Evolutionary conservation across 2,888 invertebrate species (phyloP), one percentile per base, ranked within the genome.

Genomic region (Ectemnius cavifrons): DNA sequence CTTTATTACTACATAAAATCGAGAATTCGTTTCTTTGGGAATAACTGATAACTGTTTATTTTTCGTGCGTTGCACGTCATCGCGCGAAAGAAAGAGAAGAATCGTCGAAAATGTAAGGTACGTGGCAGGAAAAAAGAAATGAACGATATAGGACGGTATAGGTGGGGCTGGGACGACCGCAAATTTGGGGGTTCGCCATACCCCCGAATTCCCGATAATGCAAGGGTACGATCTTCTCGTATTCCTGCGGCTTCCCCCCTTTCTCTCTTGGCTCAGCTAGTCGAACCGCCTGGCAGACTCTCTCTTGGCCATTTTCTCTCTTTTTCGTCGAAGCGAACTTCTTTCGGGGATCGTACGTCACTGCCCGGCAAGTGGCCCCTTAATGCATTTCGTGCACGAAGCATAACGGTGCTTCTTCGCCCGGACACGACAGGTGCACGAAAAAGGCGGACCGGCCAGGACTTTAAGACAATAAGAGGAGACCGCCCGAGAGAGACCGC

Each of bases 371-470:
- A 57, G 27, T 52, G 14, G 67, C 70, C 77, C 82, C 68, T 77
- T 71, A 81, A 80, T 80, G 80, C 76, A 66, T 79, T 79, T 81
- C 71, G 73, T 73, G 76, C 76, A 72, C 75, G 61, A 59, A 60
- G 75, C 63, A 77, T 84, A 85, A 85, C 84, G 83, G 85, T 85
- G 78, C 79, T 71, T 72, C 68, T 58, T 62, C 63, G 62, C 60
- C 52, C 8, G 73, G 71, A 79, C 76, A 76, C 70, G 80, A 73
- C 82, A 82, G 79, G 81, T 83, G 83, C 79, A 73, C 71, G 78
- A 67, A 82, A 71, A 75, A 81, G 79, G 77, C 63, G 65, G 69
- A 46, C 46, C 56, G 18, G 52, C 52, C 52, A 5, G 52, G 52
- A 37, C 37, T 16, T 52, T 52, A 52, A 52, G 16, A 52, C 52